These are phyloP conservation scores for Cerastis leucographa DNA, from an alignment of 2,888 invertebrate species.

Conservation along the genomic window DNA sequence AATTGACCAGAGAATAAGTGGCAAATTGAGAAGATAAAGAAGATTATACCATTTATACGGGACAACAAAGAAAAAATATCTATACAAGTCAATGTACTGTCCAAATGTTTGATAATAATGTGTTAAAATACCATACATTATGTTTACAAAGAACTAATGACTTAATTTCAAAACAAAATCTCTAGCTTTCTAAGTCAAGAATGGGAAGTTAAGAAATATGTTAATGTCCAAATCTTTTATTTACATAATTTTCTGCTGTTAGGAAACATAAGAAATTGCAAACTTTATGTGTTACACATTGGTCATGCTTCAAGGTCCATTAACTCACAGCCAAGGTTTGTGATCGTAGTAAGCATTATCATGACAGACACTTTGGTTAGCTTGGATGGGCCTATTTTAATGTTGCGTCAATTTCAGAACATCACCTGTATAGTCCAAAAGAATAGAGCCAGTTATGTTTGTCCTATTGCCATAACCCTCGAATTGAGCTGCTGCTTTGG, in stretches of 20 bases:
- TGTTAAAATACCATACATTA: neutral
- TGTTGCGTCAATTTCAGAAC: neutral
- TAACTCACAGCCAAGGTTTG: constrained; percentile 8
- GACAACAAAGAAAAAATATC: constrained; percentile 15
- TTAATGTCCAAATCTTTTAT: constrained; percentile 29
- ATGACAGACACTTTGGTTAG: neutral
- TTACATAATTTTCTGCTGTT: constrained; percentile 19
- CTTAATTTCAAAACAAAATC: constrained; percentile 7
- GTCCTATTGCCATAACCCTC: neutral
- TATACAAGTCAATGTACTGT: constrained; percentile 12
- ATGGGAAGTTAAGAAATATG: neutral
- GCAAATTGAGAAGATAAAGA: constrained; percentile 46
- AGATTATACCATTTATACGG: constrained; percentile 22
- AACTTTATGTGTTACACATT: constrained; percentile 22
- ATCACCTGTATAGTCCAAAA: neutral
- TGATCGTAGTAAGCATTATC: constrained; percentile 36
- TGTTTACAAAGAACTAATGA: neutral
- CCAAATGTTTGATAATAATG: constrained; percentile 11
- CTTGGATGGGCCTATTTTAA: neutral
- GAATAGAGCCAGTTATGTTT: neutral
- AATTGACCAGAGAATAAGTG: constrained; percentile 58
- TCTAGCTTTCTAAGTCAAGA: neutral
- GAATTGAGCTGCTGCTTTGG: neutral
- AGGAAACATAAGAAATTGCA: constrained; percentile 41
- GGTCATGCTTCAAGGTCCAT: constrained; percentile 38